Conservation (phyloP, 2,113 vertebrate genomes). For the Polypterus senegalus region DNA sequence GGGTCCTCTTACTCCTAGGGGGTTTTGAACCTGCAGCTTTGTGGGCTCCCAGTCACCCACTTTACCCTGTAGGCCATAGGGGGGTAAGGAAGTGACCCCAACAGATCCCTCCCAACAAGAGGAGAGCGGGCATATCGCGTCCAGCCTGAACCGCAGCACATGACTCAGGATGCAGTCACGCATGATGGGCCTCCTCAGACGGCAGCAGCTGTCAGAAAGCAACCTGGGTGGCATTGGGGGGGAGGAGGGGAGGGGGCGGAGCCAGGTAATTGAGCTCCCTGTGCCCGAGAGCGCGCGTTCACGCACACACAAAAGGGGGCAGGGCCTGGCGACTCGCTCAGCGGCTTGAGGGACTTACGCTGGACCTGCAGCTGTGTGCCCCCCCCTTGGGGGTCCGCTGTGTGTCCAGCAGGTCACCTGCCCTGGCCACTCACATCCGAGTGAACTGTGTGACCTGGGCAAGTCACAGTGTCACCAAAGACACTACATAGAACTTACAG, state of each 20-base stretch:
- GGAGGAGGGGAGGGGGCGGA: slow-evolving; percentile 25
- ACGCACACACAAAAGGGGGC: slow-evolving; percentile 12
- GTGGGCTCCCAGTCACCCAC: too few species aligned
- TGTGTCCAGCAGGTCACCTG: background rate
- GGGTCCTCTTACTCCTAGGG: too few species aligned
- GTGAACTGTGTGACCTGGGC: too few species aligned
- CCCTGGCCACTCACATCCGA: too few species aligned
- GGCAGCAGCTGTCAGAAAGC: slow-evolving; percentile 60
- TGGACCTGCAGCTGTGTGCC: background rate
- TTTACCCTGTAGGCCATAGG: too few species aligned
- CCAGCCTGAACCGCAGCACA: slow-evolving; percentile 18
- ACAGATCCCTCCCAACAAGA: too few species aligned
- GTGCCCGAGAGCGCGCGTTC: slow-evolving; percentile 15
- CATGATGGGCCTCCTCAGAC: slow-evolving; percentile 51
- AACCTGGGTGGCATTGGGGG: slow-evolving; percentile 64
- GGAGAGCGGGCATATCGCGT: too few species aligned
- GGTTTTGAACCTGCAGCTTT: too few species aligned
- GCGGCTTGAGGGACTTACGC: slow-evolving; percentile 11
- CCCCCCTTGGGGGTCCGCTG: background rate
- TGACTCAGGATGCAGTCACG: slow-evolving; percentile 55
- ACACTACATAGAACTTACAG: too few species aligned
- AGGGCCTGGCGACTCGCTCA: background rate
- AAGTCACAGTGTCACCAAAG: too few species aligned
- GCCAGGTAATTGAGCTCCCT: slow-evolving; percentile 14
- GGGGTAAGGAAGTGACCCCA: too few species aligned